phyloP scores from a whole-genome alignment of 2,797 vertebrate species.

The Myotis myotis region DNA sequence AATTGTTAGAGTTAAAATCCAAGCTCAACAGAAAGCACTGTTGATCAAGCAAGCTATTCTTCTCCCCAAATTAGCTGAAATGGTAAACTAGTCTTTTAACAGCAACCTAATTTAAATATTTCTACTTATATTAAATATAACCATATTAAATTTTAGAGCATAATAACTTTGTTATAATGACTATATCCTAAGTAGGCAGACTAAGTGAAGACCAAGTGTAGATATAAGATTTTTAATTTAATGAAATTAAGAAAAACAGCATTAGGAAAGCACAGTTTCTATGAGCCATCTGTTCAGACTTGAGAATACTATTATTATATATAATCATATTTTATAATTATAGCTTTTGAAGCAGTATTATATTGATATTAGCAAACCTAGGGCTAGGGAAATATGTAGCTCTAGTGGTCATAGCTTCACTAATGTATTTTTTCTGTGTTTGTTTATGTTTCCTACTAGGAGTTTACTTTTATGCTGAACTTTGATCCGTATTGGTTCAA shows the following conservation, averaged over 20 bases:
- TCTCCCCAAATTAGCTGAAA: background rate
- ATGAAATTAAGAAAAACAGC: constrained; percentile 12
- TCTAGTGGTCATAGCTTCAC: background rate
- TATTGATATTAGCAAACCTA: constrained; percentile 28
- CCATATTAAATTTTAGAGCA: constrained; percentile 1
- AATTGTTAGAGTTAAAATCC: constrained; percentile 27
- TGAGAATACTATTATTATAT: constrained; percentile 29
- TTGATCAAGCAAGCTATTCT: background rate
- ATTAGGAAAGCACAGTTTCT: constrained; percentile 51
- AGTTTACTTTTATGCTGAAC: background rate
- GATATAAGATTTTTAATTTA: constrained; percentile 42
- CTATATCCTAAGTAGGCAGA: constrained; percentile 10
- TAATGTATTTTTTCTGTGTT: background rate
- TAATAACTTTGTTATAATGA: constrained; percentile 12
- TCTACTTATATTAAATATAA: constrained; percentile 16
- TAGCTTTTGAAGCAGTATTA: background rate
- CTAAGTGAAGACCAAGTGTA: background rate
- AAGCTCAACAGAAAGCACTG: background rate
- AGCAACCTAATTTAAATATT: constrained; percentile 13
- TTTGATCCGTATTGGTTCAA: constrained; percentile 29
- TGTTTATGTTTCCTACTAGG: constrained; percentile 3
- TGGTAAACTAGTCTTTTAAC: background rate
- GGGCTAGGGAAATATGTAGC: background rate
- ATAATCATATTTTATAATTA: constrained; percentile 31
- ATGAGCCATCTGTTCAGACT: background rate